Percentiles rank a stretch among this genome's conserved stretches.
Conservation (phyloP, 2,888 invertebrate genomes). For the Machimus atricapillus region DNA sequence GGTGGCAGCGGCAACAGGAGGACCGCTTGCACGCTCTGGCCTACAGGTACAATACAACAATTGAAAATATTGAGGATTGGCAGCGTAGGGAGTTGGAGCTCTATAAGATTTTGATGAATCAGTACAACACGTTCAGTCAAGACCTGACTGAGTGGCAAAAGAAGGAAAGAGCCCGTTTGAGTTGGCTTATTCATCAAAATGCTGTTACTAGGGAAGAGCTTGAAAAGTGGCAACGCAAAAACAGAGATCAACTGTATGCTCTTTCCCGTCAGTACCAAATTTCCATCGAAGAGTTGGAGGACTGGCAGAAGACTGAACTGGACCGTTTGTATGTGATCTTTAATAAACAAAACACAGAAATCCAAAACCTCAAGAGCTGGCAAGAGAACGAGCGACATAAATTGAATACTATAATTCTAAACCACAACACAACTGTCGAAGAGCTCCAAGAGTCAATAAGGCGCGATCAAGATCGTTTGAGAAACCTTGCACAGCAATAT, state of each 20-base stretch:
- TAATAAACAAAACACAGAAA: slow-evolving; percentile 54
- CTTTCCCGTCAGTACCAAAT: slow-evolving; percentile 54
- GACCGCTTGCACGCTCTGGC: slow-evolving; percentile 56
- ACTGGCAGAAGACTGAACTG: slow-evolving; percentile 57
- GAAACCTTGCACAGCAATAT: slow-evolving; percentile 54
- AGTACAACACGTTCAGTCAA: slow-evolving; percentile 53
- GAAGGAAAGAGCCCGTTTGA: slow-evolving; percentile 56
- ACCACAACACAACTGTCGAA: slow-evolving; percentile 57
- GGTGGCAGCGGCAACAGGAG: slow-evolving; percentile 58
- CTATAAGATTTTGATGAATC: slow-evolving; percentile 53
- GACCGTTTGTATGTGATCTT: slow-evolving; percentile 55
- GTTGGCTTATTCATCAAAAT: slow-evolving; percentile 60
- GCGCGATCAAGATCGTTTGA: slow-evolving; percentile 56
- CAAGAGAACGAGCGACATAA: slow-evolving; percentile 54
- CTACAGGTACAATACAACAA: slow-evolving; percentile 52
- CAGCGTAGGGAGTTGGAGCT: slow-evolving; percentile 56
- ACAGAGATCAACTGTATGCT: slow-evolving; percentile 51
- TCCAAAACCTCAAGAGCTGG: slow-evolving; percentile 49
- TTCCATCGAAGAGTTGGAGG: slow-evolving; percentile 53
- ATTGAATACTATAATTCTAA: slow-evolving; percentile 54
- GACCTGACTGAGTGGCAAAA: slow-evolving; percentile 55
- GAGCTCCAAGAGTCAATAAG: slow-evolving; percentile 56
- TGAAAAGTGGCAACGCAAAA: slow-evolving; percentile 57
- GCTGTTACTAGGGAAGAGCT: slow-evolving; percentile 55
- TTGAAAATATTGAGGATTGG: slow-evolving; percentile 56